phyloP scores from a whole-genome alignment of 2,113 vertebrate genomes.

The Microcebus tavaratra region DNA sequence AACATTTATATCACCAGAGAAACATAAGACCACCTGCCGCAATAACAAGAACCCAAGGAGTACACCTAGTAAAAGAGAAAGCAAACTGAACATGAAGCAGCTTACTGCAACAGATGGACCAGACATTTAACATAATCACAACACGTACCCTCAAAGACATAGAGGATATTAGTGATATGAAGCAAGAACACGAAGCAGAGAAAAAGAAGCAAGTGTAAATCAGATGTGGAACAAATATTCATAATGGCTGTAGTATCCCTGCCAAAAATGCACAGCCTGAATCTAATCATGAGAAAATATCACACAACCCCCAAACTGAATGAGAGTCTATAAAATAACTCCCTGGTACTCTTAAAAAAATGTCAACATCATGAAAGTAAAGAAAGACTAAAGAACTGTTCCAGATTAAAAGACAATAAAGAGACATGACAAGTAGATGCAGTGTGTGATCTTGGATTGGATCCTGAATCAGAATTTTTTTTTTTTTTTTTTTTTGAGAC shows the following conservation, averaged over 20 bases:
- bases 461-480: not conserved
- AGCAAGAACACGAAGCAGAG: not conserved
- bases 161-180: not conserved
- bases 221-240: not conserved
- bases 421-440: not conserved
- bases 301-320: not conserved
- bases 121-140: not conserved
- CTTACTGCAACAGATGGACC: not conserved
- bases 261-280: not conserved
- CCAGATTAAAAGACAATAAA: not conserved
- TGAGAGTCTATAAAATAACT: not conserved
- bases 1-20: not conserved
- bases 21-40: not conserved
- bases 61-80: not conserved
- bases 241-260: not conserved
- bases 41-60: not conserved
- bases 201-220: constrained; percentile 2
- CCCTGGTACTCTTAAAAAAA: not conserved
- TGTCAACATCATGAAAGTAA: not conserved
- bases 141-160: not conserved
- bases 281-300: not conserved
- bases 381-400: not conserved
- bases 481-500: not conserved
- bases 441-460: not conserved
- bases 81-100: not conserved